Conservation (phyloP, 2,888 invertebrate species). For the Ichneumoninae sp. region DNA sequence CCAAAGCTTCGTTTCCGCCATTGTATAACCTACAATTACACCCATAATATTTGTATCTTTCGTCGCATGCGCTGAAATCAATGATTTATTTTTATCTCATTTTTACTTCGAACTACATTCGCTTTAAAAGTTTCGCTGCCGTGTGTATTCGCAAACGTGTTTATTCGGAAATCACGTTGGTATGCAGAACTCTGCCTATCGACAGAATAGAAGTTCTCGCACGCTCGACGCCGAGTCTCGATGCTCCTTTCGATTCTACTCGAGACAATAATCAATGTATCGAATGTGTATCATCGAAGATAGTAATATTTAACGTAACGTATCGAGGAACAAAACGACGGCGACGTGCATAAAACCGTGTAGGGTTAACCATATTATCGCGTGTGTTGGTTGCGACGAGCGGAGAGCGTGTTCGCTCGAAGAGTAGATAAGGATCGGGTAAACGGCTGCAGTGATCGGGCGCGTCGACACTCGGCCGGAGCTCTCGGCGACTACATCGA, state of each 20-base stretch:
- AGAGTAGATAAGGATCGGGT: constrained; percentile 60
- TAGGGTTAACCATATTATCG: neutral
- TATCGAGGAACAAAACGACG: neutral
- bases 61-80: neutral
- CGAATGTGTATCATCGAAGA: constrained; percentile 2
- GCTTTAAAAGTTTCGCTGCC: neutral
- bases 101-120: neutral
- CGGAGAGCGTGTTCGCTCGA: constrained; percentile 9
- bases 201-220: neutral
- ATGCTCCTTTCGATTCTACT: constrained; percentile 1
- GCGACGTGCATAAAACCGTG: neutral
- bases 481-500: constrained; percentile 46
- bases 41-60: too few relatives aligned
- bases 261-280: constrained; percentile 29
- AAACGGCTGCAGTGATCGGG: constrained; percentile 64
- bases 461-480: constrained; percentile 56
- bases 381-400: constrained; percentile 12
- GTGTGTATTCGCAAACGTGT: neutral
- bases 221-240: neutral
- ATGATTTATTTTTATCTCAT: neutral
- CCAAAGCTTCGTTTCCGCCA: too few relatives aligned
- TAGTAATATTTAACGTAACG: constrained; percentile 9
- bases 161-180: neutral
- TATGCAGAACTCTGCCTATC: neutral
- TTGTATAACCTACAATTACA: too few relatives aligned